These are phyloP conservation scores for Streblospio benedicti DNA, from an alignment of 1,140 invertebrate species.

Conservation along the genomic window DNA sequence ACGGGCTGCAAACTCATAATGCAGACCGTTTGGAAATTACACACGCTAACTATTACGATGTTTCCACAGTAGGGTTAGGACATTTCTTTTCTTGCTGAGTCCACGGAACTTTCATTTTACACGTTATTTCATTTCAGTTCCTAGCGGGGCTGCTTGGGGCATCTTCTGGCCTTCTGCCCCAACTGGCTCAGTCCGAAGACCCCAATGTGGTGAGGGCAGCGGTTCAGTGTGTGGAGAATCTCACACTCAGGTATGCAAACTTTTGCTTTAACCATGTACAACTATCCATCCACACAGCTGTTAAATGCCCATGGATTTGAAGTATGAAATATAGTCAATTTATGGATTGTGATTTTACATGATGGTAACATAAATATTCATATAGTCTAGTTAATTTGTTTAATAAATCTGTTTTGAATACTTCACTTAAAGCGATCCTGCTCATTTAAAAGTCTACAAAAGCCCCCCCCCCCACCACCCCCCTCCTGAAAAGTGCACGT, in stretches of 20 bases:
- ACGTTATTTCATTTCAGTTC: conserved; percentile 27
- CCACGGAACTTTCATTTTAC: not conserved
- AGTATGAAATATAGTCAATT: not conserved
- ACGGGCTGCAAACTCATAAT: no score
- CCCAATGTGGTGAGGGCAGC: conserved; percentile 28
- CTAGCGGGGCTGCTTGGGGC: conserved; percentile 37
- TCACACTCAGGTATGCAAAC: conserved; percentile 32
- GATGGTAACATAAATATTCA: not conserved
- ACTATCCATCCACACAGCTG: not conserved
- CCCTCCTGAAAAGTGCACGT: no score
- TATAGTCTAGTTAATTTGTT: not conserved
- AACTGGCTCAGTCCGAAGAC: conserved; percentile 25
- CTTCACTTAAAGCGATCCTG: not conserved
- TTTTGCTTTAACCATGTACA: conserved; percentile 14
- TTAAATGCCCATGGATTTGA: not conserved
- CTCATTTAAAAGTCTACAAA: no score
- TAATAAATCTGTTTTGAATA: not conserved
- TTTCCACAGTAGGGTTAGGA: not conserved
- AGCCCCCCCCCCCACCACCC: no score
- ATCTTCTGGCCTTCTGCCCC: conserved; percentile 30
- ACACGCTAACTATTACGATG: not conserved
- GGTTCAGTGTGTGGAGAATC: conserved; percentile 36
- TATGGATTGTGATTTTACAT: not conserved
- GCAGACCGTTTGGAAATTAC: no score
- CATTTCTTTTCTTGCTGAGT: not conserved